Base-by-base conservation (phyloP, 2,888 invertebrate genomes). In the Eurytoma adleriae region DNA sequence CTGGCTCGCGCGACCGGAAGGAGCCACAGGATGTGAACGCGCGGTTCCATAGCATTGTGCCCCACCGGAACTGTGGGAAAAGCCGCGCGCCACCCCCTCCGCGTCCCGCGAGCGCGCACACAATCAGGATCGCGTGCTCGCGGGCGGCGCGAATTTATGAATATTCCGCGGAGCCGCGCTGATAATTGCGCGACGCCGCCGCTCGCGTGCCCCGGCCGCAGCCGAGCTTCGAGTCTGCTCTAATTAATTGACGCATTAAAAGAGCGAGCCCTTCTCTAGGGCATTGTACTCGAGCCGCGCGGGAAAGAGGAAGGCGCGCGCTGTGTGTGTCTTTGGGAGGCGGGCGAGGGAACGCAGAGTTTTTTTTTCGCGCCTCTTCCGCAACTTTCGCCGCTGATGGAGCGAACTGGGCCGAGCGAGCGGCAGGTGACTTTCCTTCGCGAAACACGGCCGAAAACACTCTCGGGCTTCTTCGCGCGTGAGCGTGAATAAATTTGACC, bases 351-450 rank as follows among this genome's bases (percentile, higher is more conserved):
- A 12, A 52, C n/a, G 27, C 24, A 52, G 18, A 12, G n/a, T 40
- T 70, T 56, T 74, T 68, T 52, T 57, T 30, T 5, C 40, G 40
- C 40, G 40, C 40, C 40, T 40, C 40, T 40, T 40, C 40, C 40
- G 40, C 40, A 72, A 80, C 76, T 80, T 80, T 80, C 80, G 76
- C 80, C 71, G 27, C 14, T 12, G 48, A 64, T 14, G 14, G 18
- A 56, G 56, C 12, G 48, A 77, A 80, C 77, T 80, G 80, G 72
- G 80, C 76, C 77, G 70, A 20, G 62, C 27, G 56, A 73, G 61
- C 62, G 68, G 56, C 80, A 80, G 80, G 57, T 80, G 80, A 80
- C 72, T 80, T 80, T 80, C 79, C 75, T 75, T 52, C 14, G 56
- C 54, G 4, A 24, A 24, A 24, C 24, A 24, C 48, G 40, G 40